phyloP scores from a whole-genome alignment of 2,113 vertebrate species.

The Nicator chloris region DNA sequence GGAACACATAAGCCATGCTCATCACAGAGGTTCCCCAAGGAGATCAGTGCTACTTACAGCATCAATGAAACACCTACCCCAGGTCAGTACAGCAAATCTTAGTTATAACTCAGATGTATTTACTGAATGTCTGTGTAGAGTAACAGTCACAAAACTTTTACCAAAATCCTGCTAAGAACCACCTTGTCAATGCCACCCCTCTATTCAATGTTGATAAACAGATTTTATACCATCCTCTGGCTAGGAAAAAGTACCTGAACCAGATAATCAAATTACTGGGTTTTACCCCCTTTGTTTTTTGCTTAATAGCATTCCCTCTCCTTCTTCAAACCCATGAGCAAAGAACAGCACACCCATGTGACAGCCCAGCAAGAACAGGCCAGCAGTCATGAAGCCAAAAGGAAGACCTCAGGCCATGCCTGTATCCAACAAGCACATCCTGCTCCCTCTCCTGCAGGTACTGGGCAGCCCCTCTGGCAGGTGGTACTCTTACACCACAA shows the following conservation, averaged over 20 bases:
- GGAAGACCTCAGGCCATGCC: background rate
- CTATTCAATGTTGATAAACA: background rate
- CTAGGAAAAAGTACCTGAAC: background rate
- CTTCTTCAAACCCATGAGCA: background rate
- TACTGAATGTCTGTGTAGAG: background rate
- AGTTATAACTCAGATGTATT: background rate
- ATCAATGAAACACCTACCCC: background rate
- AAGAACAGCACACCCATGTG: background rate
- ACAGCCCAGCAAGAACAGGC: background rate
- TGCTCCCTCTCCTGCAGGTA: background rate
- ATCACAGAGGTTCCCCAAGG: background rate
- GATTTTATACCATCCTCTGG: background rate
- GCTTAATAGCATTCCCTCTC: background rate
- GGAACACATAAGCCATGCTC: background rate
- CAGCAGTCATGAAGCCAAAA: background rate
- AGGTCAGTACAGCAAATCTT: background rate
- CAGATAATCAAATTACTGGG: background rate
- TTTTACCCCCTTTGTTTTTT: background rate
- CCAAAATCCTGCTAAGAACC: background rate
- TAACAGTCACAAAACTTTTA: background rate
- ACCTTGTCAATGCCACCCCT: background rate
- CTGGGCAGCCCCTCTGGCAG: background rate
- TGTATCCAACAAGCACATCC: background rate
- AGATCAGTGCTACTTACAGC: background rate
- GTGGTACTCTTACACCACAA: background rate